phyloP scores from a whole-genome alignment of 1,140 invertebrate genomes.

The Drosophila prosaltans region DNA sequence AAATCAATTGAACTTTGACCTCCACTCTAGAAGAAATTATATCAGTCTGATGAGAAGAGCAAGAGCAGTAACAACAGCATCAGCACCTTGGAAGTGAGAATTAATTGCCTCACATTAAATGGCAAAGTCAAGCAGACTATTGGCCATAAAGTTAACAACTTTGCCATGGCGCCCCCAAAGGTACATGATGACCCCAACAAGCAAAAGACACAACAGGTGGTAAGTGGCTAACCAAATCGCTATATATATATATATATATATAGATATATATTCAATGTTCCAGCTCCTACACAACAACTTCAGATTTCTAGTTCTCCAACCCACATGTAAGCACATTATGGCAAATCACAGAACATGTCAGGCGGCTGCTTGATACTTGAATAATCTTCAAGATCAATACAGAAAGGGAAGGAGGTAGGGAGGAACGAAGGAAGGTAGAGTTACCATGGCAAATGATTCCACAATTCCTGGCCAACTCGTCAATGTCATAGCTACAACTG shows the following conservation, averaged over 20 bases:
- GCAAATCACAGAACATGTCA: slow-evolving; percentile 53
- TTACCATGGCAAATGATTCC: slow-evolving; percentile 33
- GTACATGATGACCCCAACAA: slow-evolving; percentile 63
- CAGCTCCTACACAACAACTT: slow-evolving; percentile 30
- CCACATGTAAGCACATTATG: slow-evolving; percentile 59
- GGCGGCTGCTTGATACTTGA: slow-evolving; percentile 28
- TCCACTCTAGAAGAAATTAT: too few relatives aligned
- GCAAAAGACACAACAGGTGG: slow-evolving; percentile 62
- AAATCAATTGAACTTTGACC: slow-evolving; percentile 10
- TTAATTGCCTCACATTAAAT: slow-evolving; percentile 55
- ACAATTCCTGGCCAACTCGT: slow-evolving; percentile 53
- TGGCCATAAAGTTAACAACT: slow-evolving; percentile 41
- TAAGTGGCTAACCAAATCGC: neutral
- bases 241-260: too few relatives aligned
- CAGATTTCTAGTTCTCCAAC: slow-evolving; percentile 1
- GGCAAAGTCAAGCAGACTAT: slow-evolving; percentile 20
- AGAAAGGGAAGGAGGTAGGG: neutral
- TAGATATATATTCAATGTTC: slow-evolving; percentile 7
- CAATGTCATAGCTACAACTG: slow-evolving; percentile 41
- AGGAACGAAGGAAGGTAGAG: slow-evolving; percentile 29
- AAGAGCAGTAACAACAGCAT: neutral
- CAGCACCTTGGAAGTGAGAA: slow-evolving; percentile 6
- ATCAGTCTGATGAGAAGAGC: neutral
- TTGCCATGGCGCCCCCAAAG: slow-evolving; percentile 48
- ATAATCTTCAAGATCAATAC: slow-evolving; percentile 11